Conservation (phyloP, 2,888 invertebrate genomes). For the Mactromeris polynyma region DNA sequence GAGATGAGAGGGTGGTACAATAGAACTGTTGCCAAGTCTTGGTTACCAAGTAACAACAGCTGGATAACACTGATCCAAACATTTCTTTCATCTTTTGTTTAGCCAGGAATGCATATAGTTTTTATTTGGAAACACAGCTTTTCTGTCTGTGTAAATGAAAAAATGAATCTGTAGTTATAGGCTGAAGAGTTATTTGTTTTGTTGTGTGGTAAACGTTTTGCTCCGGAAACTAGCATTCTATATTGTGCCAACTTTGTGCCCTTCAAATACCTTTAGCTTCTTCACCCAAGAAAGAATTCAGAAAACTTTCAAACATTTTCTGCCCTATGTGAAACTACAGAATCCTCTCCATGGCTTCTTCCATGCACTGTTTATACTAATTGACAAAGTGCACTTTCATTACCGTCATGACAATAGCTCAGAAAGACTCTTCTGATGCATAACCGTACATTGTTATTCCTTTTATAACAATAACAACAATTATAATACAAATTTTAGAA, state of each 20-base stretch:
- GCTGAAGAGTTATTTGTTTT: background rate
- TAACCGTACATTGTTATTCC: too few relatives aligned
- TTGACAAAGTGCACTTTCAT: too few relatives aligned
- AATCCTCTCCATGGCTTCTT: background rate
- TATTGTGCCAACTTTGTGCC: background rate
- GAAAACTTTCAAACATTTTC: background rate
- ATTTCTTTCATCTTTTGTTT: conserved; percentile 5
- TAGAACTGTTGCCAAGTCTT: background rate
- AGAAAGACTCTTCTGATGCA: too few relatives aligned
- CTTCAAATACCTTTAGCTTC: background rate
- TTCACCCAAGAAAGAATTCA: background rate
- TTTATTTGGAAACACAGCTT: conserved; percentile 1
- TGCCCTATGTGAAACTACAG: background rate
- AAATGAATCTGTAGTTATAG: background rate
- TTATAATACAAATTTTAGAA: too few relatives aligned
- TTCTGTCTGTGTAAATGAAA: background rate
- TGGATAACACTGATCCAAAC: background rate
- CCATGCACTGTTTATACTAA: too few relatives aligned
- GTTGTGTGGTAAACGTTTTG: background rate
- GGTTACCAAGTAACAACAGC: conserved; percentile 20
- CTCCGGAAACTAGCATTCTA: background rate
- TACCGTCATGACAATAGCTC: too few relatives aligned
- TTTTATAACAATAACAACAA: too few relatives aligned
- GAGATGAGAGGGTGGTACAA: background rate
- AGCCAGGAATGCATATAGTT: conserved; percentile 7